Base-by-base conservation (phyloP, 2,113 vertebrate genomes). In the Myotis lucifugus region DNA sequence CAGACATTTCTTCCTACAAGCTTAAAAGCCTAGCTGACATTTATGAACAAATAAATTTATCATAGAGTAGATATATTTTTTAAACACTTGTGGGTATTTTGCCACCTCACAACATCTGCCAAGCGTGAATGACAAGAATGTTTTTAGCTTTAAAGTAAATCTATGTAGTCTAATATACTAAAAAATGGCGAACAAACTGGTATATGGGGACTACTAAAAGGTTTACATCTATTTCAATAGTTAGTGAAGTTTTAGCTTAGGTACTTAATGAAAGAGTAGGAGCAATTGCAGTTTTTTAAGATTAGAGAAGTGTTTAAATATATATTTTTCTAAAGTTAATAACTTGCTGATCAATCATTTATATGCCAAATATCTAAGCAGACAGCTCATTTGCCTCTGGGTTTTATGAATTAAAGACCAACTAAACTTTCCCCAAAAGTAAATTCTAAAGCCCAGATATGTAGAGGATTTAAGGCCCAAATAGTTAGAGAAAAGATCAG, bases 11-110 rank as follows among this genome's bases (percentile, higher is more conserved):
- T 90, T 97, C 54, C 61, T 91, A 42, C 15, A 91, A 40, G 93
- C 76, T 97, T 96, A 95, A 96, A 96, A 96, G 61, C 83, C 50
- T 87, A 95, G 37, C 10, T 97, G 95, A 89, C 70, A 93, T 96
- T 97, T 96, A 96, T 88, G 95, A 96, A 97, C 95, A 97, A 96
- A 97, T 96, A 94, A 77, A 97, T 97, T 96, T 93, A 87, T 96
- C 69, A 89, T 74, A 89, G 13, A 77, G 15, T 15, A 79, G 91
- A 92, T 94, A 93, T 84, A 97, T 90, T 54, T 96, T 95, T 94
- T 64, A 86, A 87, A 93, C 19, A 91, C 83, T 72, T 95, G 91
- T 0, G 17, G 50, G 74, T 96, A 89, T 96, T 96, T 77, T 82
- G 52, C 34, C 89, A 93, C 76, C 23, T 94, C 11, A 76, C 37